Percentiles rank a stretch among this genome's conserved stretches.
These are phyloP conservation scores for Rhaphigaster nebulosa DNA, from an alignment of 2,888 invertebrate species.

Conservation along the genomic window DNA sequence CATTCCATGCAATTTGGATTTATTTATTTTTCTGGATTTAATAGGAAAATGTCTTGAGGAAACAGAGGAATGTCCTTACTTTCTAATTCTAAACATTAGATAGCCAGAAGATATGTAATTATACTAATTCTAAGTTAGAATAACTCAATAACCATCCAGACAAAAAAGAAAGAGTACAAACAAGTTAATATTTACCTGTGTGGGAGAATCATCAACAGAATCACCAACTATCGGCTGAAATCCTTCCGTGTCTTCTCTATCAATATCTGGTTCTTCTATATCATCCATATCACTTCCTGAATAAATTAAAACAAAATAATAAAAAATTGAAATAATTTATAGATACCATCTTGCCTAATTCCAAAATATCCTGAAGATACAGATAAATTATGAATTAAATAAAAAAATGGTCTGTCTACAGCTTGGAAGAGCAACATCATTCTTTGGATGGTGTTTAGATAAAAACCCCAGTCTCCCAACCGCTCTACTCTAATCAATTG, in stretches of 20 bases:
- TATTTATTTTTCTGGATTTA: background rate
- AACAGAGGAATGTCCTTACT: background rate
- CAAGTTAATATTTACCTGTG: constrained; percentile 72
- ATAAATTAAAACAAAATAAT: background rate
- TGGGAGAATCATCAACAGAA: constrained; percentile 67
- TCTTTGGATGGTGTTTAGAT: too few relatives aligned
- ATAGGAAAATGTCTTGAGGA: background rate
- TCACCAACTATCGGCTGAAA: constrained; percentile 71
- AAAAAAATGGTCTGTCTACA: too few relatives aligned
- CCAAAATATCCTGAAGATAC: too few relatives aligned
- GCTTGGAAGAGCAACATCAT: too few relatives aligned
- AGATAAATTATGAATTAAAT: too few relatives aligned
- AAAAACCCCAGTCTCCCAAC: too few relatives aligned
- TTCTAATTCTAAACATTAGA: background rate
- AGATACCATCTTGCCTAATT: too few relatives aligned
- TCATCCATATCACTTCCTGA: constrained; percentile 68
- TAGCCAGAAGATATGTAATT: background rate
- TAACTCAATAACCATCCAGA: background rate
- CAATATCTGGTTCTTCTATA: constrained; percentile 67
- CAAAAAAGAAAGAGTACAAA: constrained; percentile 13
- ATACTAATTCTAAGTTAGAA: background rate
- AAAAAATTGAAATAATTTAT: background rate
- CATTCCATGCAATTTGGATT: background rate
- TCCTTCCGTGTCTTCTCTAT: constrained; percentile 68
- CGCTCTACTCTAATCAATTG: too few relatives aligned